Evolutionary conservation across 2,113 vertebrate species (phyloP).

Genomic region (Lophius piscatorius): DNA sequence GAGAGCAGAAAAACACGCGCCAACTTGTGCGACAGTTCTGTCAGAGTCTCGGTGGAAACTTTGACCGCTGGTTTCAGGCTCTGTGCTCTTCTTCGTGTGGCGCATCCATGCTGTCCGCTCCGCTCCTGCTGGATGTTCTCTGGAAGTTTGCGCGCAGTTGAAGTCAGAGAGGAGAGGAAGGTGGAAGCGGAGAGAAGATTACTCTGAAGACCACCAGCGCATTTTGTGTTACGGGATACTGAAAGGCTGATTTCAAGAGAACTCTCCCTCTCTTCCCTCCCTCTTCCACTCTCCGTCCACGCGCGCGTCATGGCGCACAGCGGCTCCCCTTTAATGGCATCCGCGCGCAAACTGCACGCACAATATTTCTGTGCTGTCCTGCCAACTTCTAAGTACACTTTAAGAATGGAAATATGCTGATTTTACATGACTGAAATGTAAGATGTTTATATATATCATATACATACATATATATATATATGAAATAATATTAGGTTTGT

Average conservation of each 20-base stretch:
- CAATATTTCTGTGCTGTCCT: not conserved
- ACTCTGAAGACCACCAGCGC: conserved; percentile 50
- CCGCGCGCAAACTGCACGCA: conserved; percentile 14
- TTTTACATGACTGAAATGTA: no score
- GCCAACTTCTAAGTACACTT: no score
- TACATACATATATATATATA: no score
- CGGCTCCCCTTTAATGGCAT: conserved; percentile 28
- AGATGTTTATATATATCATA: no score
- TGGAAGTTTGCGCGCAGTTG: conserved; percentile 68
- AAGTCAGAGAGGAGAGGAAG: conserved; percentile 56
- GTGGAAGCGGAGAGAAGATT: conserved; percentile 26
- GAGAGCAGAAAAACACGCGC: not conserved
- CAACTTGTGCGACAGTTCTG: conserved; percentile 46
- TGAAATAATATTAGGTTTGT: no score
- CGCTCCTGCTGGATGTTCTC: conserved; percentile 46
- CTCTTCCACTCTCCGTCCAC: conserved; percentile 1
- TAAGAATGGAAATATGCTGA: no score
- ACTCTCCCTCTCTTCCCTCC: not conserved
- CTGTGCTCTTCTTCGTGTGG: conserved; percentile 66
- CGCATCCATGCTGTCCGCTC: conserved; percentile 70
- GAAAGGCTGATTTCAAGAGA: conserved; percentile 68
- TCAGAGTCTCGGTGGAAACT: conserved; percentile 54
- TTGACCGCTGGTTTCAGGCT: conserved; percentile 63
- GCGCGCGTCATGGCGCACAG: conserved; percentile 56
- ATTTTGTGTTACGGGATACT: conserved; percentile 57